phyloP scores from a whole-genome alignment of 1,140 invertebrate species.

The Zaprionus vittiger region DNA sequence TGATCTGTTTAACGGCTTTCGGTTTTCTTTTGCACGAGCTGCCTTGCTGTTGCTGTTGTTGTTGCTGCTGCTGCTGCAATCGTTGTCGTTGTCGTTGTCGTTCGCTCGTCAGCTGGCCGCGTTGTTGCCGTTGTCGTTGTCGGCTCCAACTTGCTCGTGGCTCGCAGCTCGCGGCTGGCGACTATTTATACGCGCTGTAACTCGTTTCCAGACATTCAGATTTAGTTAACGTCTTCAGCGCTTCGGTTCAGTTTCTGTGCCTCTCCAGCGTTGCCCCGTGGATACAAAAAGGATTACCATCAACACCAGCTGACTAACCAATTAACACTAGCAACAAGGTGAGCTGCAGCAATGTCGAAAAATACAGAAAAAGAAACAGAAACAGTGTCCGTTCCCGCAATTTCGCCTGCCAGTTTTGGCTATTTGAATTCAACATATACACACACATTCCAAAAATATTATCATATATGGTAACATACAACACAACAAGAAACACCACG shows the following conservation, averaged over 20 bases:
- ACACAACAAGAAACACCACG: slow-evolving; percentile 14
- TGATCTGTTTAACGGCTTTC: slow-evolving; percentile 82
- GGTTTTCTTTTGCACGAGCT: slow-evolving; percentile 64
- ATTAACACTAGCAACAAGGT: slow-evolving; percentile 41
- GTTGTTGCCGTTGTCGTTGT: slow-evolving; percentile 13
- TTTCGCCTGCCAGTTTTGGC: neutral
- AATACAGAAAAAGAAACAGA: neutral
- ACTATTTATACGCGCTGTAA: slow-evolving; percentile 76
- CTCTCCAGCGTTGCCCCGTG: slow-evolving; percentile 50
- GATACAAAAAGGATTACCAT: slow-evolving; percentile 59
- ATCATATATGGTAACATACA: neutral
- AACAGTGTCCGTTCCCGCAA: neutral
- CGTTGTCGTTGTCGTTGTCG: slow-evolving; percentile 35
- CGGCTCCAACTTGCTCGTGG: neutral
- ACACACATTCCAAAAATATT: neutral
- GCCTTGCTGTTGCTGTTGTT: slow-evolving; percentile 39
- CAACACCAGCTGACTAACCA: slow-evolving; percentile 58
- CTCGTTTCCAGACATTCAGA: slow-evolving; percentile 78
- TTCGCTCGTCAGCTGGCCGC: slow-evolving; percentile 30
- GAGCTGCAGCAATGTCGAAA: slow-evolving; percentile 25
- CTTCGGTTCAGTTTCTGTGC: slow-evolving; percentile 61
- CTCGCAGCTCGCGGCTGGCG: slow-evolving; percentile 1
- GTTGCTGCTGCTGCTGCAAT: slow-evolving; percentile 46
- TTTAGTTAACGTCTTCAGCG: slow-evolving; percentile 68
- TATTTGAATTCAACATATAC: neutral